Evolutionary conservation across 2,797 vertebrate genomes (phyloP), one percentile per base, ranked within the genome.

Genomic region (Spheniscus humboldti): DNA sequence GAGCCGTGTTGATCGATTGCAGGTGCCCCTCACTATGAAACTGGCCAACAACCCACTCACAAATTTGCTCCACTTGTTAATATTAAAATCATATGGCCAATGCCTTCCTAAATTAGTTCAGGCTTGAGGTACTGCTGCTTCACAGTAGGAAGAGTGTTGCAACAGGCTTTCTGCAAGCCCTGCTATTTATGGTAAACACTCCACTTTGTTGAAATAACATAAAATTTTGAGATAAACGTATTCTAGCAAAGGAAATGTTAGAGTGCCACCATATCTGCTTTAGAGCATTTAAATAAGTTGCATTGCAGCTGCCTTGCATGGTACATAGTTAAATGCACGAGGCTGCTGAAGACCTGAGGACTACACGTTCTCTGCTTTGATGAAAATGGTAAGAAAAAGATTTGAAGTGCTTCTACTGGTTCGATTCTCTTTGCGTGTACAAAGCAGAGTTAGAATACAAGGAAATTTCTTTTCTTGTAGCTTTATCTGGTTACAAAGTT

Each of bases 21-120:
- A 97, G 97, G 96, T 93, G 95, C 94, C 92, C 90, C 92, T 95
- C 25, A 0, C 86, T 62, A 83, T 47, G 84, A 39, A 95, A 88
- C 69, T 41, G 82, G 91, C 95, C 96, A 97, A 77, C 82, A 86
- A 83, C 94, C 94, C 94, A 94, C 96, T 94, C 95, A 91, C 94
- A 92, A 88, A 96, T 97, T 94, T 75, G 79, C 90, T 97, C 88
- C 52, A 35, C 90, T 95, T 94, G 90, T 85, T 91, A 52, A 92
- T 96, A 97, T 97, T 97, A 93, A 97, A 97, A 97, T 97, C 96
- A 97, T 68, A 97, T 96, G 97, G 95, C 68, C 90, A 69, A 57
- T 67, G 76, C 93, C 82, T 96, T 74, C 89, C 75, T 95, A 97
- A 97, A 97, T 96, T 96, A 92, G 85, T 96, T 97, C 96, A 97